These are phyloP conservation scores for Excalfactoria chinensis DNA, from an alignment of 2,113 vertebrate species.

Conservation along the genomic window DNA sequence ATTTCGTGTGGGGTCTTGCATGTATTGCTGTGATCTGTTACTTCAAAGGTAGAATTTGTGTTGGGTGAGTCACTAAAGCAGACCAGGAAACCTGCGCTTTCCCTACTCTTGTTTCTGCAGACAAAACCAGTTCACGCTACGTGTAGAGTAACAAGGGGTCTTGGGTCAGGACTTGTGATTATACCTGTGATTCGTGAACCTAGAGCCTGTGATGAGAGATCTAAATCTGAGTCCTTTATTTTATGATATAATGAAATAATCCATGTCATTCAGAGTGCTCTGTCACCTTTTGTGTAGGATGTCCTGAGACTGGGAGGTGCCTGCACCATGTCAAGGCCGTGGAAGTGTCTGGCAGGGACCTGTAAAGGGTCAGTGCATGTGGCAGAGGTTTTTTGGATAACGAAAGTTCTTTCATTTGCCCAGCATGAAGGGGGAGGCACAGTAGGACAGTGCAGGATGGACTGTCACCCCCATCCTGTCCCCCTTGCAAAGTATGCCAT, in stretches of 20 bases:
- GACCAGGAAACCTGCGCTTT: neutral
- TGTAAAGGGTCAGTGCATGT: neutral
- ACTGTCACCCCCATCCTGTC: neutral
- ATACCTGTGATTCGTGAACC: neutral
- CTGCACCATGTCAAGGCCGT: rapidly evolving
- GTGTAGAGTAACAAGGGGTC: rapidly evolving
- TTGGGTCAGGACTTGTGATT: neutral
- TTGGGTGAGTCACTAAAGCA: neutral
- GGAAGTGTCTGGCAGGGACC: neutral
- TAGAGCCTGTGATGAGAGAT: neutral
- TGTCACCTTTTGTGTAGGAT: neutral
- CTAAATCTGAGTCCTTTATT: neutral
- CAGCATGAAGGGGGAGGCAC: too few species aligned
- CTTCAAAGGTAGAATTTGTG: neutral
- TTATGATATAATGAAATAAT: neutral
- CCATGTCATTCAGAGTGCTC: neutral
- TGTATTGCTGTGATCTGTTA: neutral
- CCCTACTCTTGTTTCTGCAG: rapidly evolving
- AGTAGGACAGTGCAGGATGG: neutral
- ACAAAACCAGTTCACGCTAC: neutral
- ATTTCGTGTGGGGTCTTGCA: neutral
- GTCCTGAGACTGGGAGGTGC: neutral
- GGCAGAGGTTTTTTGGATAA: neutral
- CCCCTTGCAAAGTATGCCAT: neutral
- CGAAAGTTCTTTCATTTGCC: neutral